A percentile compares a stretch with the other conserved stretches of the same genome.
These are phyloP conservation scores for Notolabrus celidotus DNA, from an alignment of 2,797 vertebrate genomes.

Conservation along the genomic window DNA sequence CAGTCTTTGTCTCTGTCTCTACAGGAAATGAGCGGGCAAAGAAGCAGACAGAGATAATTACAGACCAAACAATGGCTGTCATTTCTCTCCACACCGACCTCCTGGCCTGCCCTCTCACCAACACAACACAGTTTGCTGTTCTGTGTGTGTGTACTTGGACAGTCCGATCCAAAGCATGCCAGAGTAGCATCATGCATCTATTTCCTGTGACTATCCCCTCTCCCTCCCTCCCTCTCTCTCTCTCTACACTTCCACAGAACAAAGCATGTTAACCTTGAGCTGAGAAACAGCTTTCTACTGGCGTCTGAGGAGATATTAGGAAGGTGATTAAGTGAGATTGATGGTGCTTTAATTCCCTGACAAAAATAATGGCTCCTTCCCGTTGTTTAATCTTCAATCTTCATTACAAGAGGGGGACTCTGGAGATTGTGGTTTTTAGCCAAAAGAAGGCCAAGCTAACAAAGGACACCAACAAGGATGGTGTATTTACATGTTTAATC, in stretches of 20 bases:
- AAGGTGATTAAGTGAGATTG: slow-evolving; percentile 86
- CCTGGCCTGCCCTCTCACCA: slow-evolving; percentile 45
- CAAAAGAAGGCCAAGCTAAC: slow-evolving; percentile 71
- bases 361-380: slow-evolving; percentile 83
- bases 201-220: slow-evolving; percentile 32
- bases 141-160: slow-evolving; percentile 43
- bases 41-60: slow-evolving; percentile 71
- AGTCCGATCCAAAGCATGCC: slow-evolving; percentile 28
- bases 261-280: slow-evolving; percentile 86
- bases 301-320: slow-evolving; percentile 82
- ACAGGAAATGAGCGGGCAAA: slow-evolving; percentile 64
- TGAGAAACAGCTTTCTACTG: slow-evolving; percentile 72
- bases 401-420: slow-evolving; percentile 79
- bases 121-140: slow-evolving; percentile 30
- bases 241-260: slow-evolving; percentile 58
- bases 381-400: slow-evolving; percentile 88
- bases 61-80: slow-evolving; percentile 67
- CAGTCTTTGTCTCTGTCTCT: slow-evolving; percentile 34
- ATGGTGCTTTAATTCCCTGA: slow-evolving; percentile 85
- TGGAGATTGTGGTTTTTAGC: slow-evolving; percentile 62
- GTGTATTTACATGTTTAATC: slow-evolving; percentile 69
- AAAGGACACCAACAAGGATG: slow-evolving; percentile 79
- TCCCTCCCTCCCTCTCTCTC: slow-evolving; percentile 7
- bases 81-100: slow-evolving; percentile 59
- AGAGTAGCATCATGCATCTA: slow-evolving; percentile 24